A percentile compares a stretch with the other conserved stretches of the same genome.
These are phyloP conservation scores for Xiphias gladius DNA, from an alignment of 2,113 vertebrate genomes.

Conservation along the genomic window DNA sequence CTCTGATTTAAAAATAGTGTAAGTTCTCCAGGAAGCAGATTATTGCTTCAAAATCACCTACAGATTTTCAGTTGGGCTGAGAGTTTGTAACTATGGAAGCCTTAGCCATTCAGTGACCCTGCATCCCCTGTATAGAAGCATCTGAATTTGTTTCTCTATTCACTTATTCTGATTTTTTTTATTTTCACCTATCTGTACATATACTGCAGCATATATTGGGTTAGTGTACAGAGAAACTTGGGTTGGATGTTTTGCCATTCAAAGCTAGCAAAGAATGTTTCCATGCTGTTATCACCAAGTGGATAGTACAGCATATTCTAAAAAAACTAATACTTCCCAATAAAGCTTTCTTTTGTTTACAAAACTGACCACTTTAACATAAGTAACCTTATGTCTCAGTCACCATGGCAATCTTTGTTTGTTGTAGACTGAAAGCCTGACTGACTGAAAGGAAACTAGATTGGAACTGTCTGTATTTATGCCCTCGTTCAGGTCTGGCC, in stretches of 20 bases:
- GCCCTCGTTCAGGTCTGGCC: conserved; percentile 4
- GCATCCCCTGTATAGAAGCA: too few species aligned
- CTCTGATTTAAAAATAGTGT: neutral
- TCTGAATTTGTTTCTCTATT: neutral
- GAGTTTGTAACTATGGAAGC: neutral
- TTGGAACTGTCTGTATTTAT: neutral
- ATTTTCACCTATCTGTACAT: too few species aligned
- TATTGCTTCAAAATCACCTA: neutral
- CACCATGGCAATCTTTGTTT: neutral
- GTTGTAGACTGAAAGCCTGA: neutral
- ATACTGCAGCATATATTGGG: neutral
- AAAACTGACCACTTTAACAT: conserved; percentile 4
- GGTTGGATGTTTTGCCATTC: conserved; percentile 2
- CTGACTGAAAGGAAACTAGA: conserved; percentile 1
- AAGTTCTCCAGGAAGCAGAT: neutral
- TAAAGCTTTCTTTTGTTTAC: neutral
- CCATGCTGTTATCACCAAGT: neutral
- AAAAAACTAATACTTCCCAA: neutral
- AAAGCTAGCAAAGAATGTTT: too few species aligned
- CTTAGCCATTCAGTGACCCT: neutral
- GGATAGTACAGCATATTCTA: neutral
- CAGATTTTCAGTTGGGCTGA: neutral
- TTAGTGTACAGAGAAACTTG: neutral
- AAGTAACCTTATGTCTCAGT: neutral
- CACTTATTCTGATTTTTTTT: neutral